These are phyloP conservation scores for Lepus timidus DNA, from an alignment of 2,113 vertebrate species.

Conservation along the genomic window DNA sequence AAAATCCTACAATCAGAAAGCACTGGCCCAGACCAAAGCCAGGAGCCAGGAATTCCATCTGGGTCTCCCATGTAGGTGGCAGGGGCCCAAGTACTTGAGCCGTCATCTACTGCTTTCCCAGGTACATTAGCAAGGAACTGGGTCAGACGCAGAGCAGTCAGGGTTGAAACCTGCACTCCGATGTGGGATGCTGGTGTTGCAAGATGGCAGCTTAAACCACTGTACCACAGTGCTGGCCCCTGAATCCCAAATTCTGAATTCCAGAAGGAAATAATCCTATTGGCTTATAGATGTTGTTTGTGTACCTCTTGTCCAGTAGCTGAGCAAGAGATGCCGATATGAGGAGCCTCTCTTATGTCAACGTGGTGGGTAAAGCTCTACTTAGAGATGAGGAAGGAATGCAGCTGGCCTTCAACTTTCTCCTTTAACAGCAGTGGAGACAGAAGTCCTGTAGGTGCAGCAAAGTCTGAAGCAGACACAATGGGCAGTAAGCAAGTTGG, in stretches of 20 bases:
- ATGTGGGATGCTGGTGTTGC: too few species aligned
- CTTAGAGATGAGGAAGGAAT: background rate
- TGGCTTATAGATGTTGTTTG: background rate
- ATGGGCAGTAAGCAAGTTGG: background rate
- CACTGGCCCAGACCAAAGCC: too few species aligned
- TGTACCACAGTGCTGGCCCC: too few species aligned
- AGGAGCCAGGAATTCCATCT: too few species aligned
- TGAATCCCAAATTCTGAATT: slow-evolving; percentile 37
- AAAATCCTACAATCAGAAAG: too few species aligned
- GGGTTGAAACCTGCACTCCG: too few species aligned
- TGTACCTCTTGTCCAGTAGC: background rate
- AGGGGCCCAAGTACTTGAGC: too few species aligned
- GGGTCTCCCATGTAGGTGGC: too few species aligned
- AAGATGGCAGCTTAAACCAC: too few species aligned
- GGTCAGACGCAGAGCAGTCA: too few species aligned
- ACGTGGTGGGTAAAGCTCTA: background rate
- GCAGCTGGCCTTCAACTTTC: background rate
- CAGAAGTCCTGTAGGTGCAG: background rate
- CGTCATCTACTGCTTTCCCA: too few species aligned
- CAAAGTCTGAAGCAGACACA: background rate
- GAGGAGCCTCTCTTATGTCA: background rate
- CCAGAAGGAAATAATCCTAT: background rate
- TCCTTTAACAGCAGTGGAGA: background rate
- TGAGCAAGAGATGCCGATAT: background rate
- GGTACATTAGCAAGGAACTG: too few species aligned